Percentiles rank a stretch among this genome's conserved stretches.
phyloP scores from a whole-genome alignment of 2,113 vertebrate genomes.

The Rhinichthys klamathensis region DNA sequence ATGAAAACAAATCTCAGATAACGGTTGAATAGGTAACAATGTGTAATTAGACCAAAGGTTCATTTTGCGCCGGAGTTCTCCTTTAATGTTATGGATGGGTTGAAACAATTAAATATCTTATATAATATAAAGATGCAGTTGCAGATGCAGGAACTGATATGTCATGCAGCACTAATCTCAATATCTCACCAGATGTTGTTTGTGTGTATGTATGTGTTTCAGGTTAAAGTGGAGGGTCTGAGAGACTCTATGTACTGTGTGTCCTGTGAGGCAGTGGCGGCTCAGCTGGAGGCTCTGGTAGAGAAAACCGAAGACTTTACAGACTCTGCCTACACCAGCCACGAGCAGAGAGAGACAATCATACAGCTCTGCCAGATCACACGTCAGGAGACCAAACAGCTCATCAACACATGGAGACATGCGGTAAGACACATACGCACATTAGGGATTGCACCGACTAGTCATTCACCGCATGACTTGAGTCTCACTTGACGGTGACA shows the following conservation, averaged over 20 bases:
- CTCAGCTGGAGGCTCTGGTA: conserved; percentile 85
- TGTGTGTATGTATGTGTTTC: conserved; percentile 38
- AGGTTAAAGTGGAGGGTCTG: conserved; percentile 84
- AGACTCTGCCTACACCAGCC: conserved; percentile 95
- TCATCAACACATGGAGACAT: conserved; percentile 86
- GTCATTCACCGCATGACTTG: background rate
- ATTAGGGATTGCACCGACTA: background rate
- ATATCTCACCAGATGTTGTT: background rate
- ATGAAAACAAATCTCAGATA: no score
- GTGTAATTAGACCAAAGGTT: no score
- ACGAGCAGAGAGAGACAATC: conserved; percentile 93
- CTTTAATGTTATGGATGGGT: background rate
- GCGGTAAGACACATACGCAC: conserved; percentile 79
- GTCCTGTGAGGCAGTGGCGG: conserved; percentile 82
- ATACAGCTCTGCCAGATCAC: conserved; percentile 86
- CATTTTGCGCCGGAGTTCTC: no score
- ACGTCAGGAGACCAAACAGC: conserved; percentile 87
- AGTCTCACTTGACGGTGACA: background rate
- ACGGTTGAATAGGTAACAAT: no score
- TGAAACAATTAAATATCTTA: background rate
- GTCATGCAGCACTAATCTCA: background rate
- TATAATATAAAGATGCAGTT: background rate
- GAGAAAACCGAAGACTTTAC: conserved; percentile 97
- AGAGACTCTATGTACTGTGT: conserved; percentile 85
- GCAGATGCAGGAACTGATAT: background rate